Base-by-base conservation (phyloP, 2,888 invertebrate genomes). In the Brachyptera risi region DNA sequence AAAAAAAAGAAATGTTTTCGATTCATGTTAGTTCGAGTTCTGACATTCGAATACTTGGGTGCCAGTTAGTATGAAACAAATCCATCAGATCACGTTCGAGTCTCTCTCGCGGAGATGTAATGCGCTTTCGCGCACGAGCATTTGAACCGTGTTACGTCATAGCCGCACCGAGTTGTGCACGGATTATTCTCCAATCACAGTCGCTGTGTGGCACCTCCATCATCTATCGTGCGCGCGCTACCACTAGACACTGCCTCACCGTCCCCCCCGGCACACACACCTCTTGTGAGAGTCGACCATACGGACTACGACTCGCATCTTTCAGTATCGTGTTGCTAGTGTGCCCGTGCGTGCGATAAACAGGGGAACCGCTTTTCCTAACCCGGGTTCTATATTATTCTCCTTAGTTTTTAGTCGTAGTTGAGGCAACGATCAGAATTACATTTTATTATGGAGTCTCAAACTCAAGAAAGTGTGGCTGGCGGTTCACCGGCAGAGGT, bases 401-500 rank as follows among this genome's bases (percentile, higher is more conserved):
- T 71, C 73, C 75, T 74, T 75, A 76, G 76, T 75, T 71, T 70
- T 80, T 82, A 82, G 82, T 80, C 79, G 81, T 82, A 82, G 82
- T 81, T 74, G 56, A 56, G 60, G 63, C 50, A 61, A 64, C 64
- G 59, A 62, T 62, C 62, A 17, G 59, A 61, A 59, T 63, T 65
- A 62, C 61, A 63, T 61, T 68, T 67, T 71, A 73, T 70, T 71
- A 88, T 88, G 88, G 88, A 88, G 80, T 80, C 85, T 77, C 88
- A 87, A 76, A 85, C 77, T 74, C 90, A 90, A 80, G 90, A 90
- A 76, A 84, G 85, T 78, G 83, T 82, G 71, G 79, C 81, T 69
- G 86, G 86, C 75, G 85, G 86, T 75, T 88, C 90, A 75, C 89
- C 91, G 74, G 88, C 91, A 68, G 93, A 93, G 82, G 91, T 91